Conservation (phyloP, 2,797 vertebrate genomes). For the Falco peregrinus region DNA sequence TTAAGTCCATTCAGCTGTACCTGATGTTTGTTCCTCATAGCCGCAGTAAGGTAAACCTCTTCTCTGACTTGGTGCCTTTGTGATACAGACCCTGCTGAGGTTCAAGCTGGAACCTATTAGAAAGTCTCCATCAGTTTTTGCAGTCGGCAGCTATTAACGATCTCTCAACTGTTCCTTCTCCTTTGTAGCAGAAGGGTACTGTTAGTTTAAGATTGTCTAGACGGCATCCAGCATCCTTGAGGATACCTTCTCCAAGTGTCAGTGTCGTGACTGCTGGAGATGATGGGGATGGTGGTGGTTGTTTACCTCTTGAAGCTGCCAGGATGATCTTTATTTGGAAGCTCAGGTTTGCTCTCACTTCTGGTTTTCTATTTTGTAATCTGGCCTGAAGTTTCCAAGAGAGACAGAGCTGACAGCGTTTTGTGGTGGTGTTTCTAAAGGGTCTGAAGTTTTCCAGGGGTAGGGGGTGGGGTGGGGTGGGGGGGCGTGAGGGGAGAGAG, state of each 20-base stretch:
- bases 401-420: conserved; percentile 57
- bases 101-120: conserved; percentile 66
- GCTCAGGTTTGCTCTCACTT: not conserved
- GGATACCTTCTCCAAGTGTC: conserved; percentile 29
- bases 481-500: conserved; percentile 6
- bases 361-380: conserved; percentile 21
- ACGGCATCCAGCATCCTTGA: conserved; percentile 35
- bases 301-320: not conserved
- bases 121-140: conserved; percentile 44
- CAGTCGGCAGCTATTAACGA: not conserved
- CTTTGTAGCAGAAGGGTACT: conserved; percentile 36
- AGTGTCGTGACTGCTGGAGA: not conserved
- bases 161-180: conserved; percentile 3
- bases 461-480: too few relatives aligned
- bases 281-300: conserved; percentile 6
- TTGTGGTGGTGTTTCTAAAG: conserved; percentile 69
- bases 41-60: conserved; percentile 55
- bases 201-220: conserved; percentile 44
- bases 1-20: conserved; percentile 36
- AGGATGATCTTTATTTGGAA: conserved; percentile 17
- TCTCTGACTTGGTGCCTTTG: conserved; percentile 30
- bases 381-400: conserved; percentile 50
- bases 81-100: conserved; percentile 21
- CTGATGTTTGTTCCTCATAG: not conserved
- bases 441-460: conserved; percentile 42